Evolutionary conservation across 2,113 vertebrate species (phyloP).

Genomic region (Trematomus loennbergii): DNA sequence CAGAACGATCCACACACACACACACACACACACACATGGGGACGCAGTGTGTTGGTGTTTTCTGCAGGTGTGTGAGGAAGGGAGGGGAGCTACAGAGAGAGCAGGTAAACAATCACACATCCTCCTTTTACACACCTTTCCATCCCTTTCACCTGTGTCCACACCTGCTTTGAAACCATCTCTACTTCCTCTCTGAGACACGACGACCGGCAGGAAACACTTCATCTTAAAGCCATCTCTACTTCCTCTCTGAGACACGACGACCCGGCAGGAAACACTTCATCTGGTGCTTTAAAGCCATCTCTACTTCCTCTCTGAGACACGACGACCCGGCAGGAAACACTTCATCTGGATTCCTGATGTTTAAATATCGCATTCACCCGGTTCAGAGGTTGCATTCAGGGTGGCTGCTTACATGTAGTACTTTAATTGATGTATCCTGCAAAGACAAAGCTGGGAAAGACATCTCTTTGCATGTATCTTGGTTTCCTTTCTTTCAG

Average conservation of each 20-base stretch:
- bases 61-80: slow-evolving; percentile 17
- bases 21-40: slow-evolving; percentile 43
- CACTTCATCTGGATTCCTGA: not conserved
- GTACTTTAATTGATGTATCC: not conserved
- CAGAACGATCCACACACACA: slow-evolving; percentile 46
- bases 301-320: too few relatives aligned
- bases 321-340: too few relatives aligned
- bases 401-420: not conserved
- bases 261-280: too few relatives aligned
- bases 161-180: too few relatives aligned
- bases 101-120: not conserved
- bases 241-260: too few relatives aligned
- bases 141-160: not conserved
- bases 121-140: not conserved
- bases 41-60: not conserved
- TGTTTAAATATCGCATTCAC: not conserved
- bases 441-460: not conserved
- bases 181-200: too few relatives aligned
- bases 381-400: not conserved
- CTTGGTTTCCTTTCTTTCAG: not conserved
- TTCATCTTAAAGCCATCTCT: too few relatives aligned
- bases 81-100: slow-evolving; percentile 4
- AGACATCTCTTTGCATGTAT: not conserved
- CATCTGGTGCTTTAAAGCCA: too few relatives aligned
- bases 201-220: too few relatives aligned